Evolutionary conservation across 2,888 invertebrate genomes (phyloP), one percentile per base, ranked within the genome.

Genomic region (Physocephala rufipes): DNA sequence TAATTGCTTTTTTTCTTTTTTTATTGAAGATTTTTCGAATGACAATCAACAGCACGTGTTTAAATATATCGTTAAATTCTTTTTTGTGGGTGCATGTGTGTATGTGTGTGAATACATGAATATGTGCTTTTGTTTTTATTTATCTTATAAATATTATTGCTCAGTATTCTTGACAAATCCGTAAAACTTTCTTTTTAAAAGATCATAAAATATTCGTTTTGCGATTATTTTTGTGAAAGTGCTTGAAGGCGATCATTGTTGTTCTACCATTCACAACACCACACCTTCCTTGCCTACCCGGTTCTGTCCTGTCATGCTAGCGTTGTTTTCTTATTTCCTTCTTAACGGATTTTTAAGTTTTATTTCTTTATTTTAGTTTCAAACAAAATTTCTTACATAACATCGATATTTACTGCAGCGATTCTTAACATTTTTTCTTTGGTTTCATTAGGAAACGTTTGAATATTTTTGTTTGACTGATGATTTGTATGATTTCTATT

Each of bases 221-320:
- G 61, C 59, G 71, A 53, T 53, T n/a, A n/a, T n/a, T 72, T 74
- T 59, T 59, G 74, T 71, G 74, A 74, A 74, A 74, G 74, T 74
- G 71, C 67, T 67, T 70, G 70, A 67, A 64, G 62, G 45, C 36
- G 26, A 21, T 53, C 19, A 5, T n/a, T 53, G 21, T 21, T 53
- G 21, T 24, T 53, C 53, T 19, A 19, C 51, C 51, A 19, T 5
- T 19, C 2, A 5, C 51, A 15, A 4, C 2, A 15, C 19, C 15
- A 7, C 49, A 3, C 2, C 49, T 19, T 19, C n/a, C n/a, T n/a
- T n/a, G n/a, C n/a, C n/a, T n/a, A 9, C 36, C 36, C 36, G 4
- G 36, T 9, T 4, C 36, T 9, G 36, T 9, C 9, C 36, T 9
- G 4, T 36, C 36, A 36, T 9, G 4, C 4, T 36, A 36, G 9